Evolutionary conservation across 2,888 invertebrate species (phyloP), one percentile per base, ranked within the genome.

Genomic region (Pyrrhia umbra): DNA sequence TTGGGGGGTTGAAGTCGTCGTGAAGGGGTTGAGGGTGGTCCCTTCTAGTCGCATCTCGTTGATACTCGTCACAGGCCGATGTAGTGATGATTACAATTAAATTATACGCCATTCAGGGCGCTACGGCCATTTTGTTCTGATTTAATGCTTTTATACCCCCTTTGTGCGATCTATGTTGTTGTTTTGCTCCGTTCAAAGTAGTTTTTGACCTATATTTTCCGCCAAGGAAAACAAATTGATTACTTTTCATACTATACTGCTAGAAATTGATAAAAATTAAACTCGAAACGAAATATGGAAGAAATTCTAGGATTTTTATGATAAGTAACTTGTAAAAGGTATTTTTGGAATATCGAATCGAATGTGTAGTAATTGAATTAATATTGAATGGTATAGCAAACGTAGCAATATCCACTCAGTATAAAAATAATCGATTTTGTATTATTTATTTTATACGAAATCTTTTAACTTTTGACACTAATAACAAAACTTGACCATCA

Each of bases 81-180:
- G 91, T 94, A 92, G 92, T 92, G 92, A 92, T 93, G 92, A 93
- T 94, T 92, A 94, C 92, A 93, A 94, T 94, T 92, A 92, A 94
- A 92, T 94, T 94, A 93, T 92, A 89, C 89, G 88, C 85, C 83
- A 86, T 91, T 91, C 88, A 87, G 83, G 77, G 80, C 81, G 72
- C 83, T 81, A 77, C 87, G 85, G 90, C 90, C 91, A 91, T 92
- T 93, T 93, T 93, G 92, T 90, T 90, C 87, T 91, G 91, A 92
- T 93, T 94, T 90, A 81, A 85, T 81, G 83, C 80, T 84, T 83
- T 85, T 84, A 77, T 80, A 78, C 77, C 76, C 77, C 76, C 79
- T 80, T 77, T 73, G 66, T 77, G 45, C 61, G 34, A 65, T 70
- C 64, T 70, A 60, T 65, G 60, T 75, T 72, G 77, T 73, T 76